Evolutionary conservation across 2,888 invertebrate genomes (phyloP).

Genomic region (Nomada ruficornis): DNA sequence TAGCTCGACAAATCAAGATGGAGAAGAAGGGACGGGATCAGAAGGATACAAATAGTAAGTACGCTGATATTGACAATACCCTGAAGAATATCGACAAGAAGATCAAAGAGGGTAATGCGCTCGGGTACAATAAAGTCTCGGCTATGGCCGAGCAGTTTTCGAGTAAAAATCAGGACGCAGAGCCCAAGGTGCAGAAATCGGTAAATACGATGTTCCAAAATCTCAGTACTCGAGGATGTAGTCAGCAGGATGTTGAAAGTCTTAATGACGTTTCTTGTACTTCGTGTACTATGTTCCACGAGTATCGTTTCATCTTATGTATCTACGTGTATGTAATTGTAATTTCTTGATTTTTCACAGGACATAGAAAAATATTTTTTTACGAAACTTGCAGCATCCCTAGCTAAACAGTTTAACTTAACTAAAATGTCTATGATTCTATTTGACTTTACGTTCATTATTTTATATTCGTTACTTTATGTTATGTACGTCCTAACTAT

Average conservation of each 20-base stretch:
- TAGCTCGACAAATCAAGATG: conserved; percentile 90
- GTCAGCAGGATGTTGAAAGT: conserved; percentile 49
- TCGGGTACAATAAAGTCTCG: conserved; percentile 92
- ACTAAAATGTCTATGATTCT: conserved; percentile 25
- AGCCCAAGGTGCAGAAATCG: conserved; percentile 86
- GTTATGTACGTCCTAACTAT: background rate
- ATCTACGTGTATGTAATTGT: conserved; percentile 18
- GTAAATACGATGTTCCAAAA: conserved; percentile 83
- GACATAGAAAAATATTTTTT: conserved; percentile 2
- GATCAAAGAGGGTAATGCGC: conserved; percentile 90
- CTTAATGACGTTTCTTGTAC: conserved; percentile 33
- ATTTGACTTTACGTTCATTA: background rate
- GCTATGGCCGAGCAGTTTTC: conserved; percentile 93
- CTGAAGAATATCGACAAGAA: conserved; percentile 90
- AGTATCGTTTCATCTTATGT: conserved; percentile 11
- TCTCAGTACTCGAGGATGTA: conserved; percentile 54
- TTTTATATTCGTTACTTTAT: background rate
- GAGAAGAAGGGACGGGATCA: conserved; percentile 87
- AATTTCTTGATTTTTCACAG: conserved; percentile 11
- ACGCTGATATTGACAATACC: conserved; percentile 90
- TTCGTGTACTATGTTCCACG: conserved; percentile 1
- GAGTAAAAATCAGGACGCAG: conserved; percentile 85
- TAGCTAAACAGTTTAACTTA: background rate
- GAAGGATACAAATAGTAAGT: conserved; percentile 87
- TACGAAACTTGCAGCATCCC: background rate